Evolutionary conservation across 37 sponge, comb jelly and placozoan species (phyloP), one percentile per base, ranked within the genome.

Genomic region (Haliclona indistincta): DNA sequence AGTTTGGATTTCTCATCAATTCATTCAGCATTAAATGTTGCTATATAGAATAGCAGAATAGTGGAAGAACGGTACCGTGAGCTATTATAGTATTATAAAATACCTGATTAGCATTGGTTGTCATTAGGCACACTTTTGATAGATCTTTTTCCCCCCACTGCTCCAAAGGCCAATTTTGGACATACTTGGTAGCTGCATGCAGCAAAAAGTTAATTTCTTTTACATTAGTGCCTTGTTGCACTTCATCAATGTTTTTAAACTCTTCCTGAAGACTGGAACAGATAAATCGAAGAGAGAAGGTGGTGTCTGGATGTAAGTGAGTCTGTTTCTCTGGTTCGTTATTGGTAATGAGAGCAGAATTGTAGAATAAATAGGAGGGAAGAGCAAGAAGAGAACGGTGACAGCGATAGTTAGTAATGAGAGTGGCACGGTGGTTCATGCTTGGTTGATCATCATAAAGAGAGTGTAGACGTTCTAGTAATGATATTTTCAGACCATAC

Each of bases 71-170:
- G n/a, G n/a, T n/a, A n/a, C n/a, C n/a, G n/a, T n/a, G n/a, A n/a
- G n/a, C n/a, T n/a, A 17, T 13, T 47, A 47, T 17, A 17, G 13
- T 47, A 13, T 47, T 47, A 11, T 15, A 2, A 42, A 22, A 20
- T 67, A 87, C 87, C 81, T 87, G 87, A 63, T 60, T 68, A 25
- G 55, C 42, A 33, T 63, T 71, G 4, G 81, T 38, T 28, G 87
- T 56, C 70, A 87, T 80, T 19, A 80, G 58, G 34, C 87, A 87
- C 2, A 87, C 33, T 15, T 32, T 60, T 23, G 40, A 58, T 36
- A 13, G 60, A 8, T 74, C 52, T 13, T 56, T 40, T 53, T 67
- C 25, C 22, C 45, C 76, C 81, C 87, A 75, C 2, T 61, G 38
- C 33, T 33, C 37, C 4, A 0, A 30, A 7, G 86, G 76, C 87